phyloP scores from a whole-genome alignment of 1,140 invertebrate species.

The Pogonomyrmex californicus region DNA sequence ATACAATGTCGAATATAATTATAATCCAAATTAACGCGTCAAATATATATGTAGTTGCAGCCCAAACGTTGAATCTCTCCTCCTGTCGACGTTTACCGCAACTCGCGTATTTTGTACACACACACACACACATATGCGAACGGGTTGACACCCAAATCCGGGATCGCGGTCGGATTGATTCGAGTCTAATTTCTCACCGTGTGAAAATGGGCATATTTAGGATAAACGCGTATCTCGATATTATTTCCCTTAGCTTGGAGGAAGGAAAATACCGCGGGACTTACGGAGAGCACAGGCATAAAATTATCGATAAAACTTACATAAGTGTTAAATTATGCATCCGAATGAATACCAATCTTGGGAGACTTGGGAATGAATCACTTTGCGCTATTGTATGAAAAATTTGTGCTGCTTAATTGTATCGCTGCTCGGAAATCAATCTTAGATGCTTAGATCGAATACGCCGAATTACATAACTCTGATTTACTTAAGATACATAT shows the following conservation, averaged over 20 bases:
- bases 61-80: background rate
- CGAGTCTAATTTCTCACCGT: conserved; percentile 6
- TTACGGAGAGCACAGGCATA: background rate
- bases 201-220: background rate
- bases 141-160: background rate
- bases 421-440: background rate
- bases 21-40: background rate
- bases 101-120: background rate
- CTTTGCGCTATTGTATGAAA: conserved; percentile 5
- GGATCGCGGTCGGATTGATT: conserved; percentile 8
- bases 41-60: background rate
- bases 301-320: conserved; percentile 8
- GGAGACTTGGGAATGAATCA: background rate
- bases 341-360: background rate
- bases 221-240: background rate
- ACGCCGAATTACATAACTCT: conserved; percentile 9
- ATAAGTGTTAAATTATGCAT: background rate
- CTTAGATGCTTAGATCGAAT: background rate
- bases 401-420: background rate
- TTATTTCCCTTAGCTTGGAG: background rate
- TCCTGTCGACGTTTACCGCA: background rate
- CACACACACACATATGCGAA: background rate
- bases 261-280: background rate
- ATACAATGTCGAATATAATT: background rate
- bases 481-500: background rate